phyloP scores from a whole-genome alignment of 2,797 vertebrate genomes.

The Echiichthys vipera region DNA sequence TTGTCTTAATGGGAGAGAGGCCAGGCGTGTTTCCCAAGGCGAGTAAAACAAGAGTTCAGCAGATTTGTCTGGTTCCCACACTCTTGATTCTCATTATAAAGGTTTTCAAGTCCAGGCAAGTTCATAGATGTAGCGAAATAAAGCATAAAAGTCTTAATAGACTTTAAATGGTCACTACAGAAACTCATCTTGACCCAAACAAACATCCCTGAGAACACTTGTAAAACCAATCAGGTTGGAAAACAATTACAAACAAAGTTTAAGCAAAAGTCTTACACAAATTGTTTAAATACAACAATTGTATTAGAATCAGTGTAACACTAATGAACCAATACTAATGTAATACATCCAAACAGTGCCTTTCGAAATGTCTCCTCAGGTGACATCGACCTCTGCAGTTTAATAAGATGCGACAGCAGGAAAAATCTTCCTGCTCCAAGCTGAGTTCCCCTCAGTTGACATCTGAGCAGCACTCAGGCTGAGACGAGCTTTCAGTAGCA shows the following conservation, averaged over 20 bases:
- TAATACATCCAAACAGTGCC: constrained; percentile 1
- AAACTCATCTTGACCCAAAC: neutral
- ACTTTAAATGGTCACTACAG: neutral
- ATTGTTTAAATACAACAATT: neutral
- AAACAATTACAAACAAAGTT: no score
- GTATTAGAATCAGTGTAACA: neutral
- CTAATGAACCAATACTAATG: neutral
- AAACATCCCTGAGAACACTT: no score
- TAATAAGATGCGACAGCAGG: constrained; percentile 34
- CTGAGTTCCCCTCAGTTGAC: constrained; percentile 23
- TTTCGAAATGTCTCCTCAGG: constrained; percentile 14
- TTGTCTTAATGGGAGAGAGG: no score
- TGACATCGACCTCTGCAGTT: constrained; percentile 10
- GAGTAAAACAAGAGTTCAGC: no score
- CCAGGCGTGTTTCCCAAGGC: no score
- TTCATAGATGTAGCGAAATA: no score
- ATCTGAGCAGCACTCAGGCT: constrained; percentile 33
- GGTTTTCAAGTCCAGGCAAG: no score
- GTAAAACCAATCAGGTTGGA: no score
- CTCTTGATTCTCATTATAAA: no score
- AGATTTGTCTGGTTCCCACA: no score
- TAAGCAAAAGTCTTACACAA: no score
- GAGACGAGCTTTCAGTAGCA: constrained; percentile 47
- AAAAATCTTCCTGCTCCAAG: constrained; percentile 18
- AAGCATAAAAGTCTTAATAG: neutral